phyloP scores from a whole-genome alignment of 1,140 invertebrate genomes.

The Nylanderia fulva region DNA sequence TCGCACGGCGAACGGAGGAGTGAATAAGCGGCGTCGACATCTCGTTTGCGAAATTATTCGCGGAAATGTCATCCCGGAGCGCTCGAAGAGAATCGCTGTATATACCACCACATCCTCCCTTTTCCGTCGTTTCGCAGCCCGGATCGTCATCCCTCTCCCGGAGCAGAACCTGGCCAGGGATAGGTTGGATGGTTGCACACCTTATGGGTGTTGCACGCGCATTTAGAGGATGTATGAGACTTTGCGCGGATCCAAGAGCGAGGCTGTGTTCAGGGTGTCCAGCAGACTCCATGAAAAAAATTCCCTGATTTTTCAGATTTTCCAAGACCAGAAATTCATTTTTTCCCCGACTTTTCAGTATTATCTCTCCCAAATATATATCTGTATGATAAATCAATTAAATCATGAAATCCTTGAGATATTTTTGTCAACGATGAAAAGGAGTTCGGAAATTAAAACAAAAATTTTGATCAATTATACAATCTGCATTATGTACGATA shows the following conservation, averaged over 20 bases:
- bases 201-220: constrained; percentile 30
- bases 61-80: background rate
- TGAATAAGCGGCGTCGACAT: background rate
- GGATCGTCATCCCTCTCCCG: background rate
- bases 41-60: constrained; percentile 14
- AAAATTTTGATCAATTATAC: too few relatives aligned
- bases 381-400: too few relatives aligned
- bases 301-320: too few relatives aligned
- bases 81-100: background rate
- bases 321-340: too few relatives aligned
- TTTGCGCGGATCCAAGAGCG: constrained; percentile 39
- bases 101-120: background rate
- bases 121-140: constrained; percentile 18
- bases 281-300: too few relatives aligned
- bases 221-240: background rate
- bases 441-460: too few relatives aligned
- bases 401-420: too few relatives aligned
- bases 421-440: too few relatives aligned
- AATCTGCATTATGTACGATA: too few relatives aligned
- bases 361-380: too few relatives aligned
- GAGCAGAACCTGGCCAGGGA: background rate
- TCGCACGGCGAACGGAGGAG: background rate
- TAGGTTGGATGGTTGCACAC: constrained; percentile 36
- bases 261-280: too few relatives aligned
- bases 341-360: too few relatives aligned